phyloP scores from a whole-genome alignment of 1,140 invertebrate genomes.

The Neodiprion lecontei region DNA sequence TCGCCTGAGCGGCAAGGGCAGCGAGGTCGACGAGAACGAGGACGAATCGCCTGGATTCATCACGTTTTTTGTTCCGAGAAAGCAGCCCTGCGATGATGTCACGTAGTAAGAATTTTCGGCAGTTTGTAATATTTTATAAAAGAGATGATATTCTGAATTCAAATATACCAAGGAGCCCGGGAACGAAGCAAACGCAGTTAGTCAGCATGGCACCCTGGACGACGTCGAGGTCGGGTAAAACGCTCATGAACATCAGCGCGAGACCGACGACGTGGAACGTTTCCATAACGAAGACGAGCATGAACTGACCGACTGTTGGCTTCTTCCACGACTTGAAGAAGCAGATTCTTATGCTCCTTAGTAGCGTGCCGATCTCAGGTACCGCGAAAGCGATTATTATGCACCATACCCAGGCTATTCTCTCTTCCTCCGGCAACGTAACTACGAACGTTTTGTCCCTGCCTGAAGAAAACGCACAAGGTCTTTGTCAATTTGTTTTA shows the following conservation, averaged over 20 bases:
- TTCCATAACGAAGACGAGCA: constrained; percentile 81
- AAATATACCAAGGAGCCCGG: constrained; percentile 73
- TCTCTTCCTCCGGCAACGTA: constrained; percentile 79
- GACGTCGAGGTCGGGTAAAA: constrained; percentile 90
- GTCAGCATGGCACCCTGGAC: constrained; percentile 93
- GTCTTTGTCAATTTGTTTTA: constrained; percentile 14
- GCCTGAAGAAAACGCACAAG: constrained; percentile 61
- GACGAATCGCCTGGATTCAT: constrained; percentile 78
- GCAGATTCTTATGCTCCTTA: constrained; percentile 85
- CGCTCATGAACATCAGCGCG: constrained; percentile 82
- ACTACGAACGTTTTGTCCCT: constrained; percentile 84
- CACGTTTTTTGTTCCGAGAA: constrained; percentile 75
- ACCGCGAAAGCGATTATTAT: constrained; percentile 86
- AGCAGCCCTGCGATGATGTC: constrained; percentile 68
- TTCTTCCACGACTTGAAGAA: constrained; percentile 87
- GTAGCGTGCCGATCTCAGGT: constrained; percentile 86
- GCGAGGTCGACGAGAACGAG: constrained; percentile 84
- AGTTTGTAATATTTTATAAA: neutral
- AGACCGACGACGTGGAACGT: constrained; percentile 86
- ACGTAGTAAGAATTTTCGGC: neutral
- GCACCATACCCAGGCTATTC: constrained; percentile 93
- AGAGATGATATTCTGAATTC: neutral
- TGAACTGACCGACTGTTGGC: constrained; percentile 69
- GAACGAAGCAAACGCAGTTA: constrained; percentile 91
- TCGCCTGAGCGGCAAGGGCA: constrained; percentile 84